A percentile compares a stretch with the other conserved stretches of the same genome.
Conservation (phyloP, 2,797 vertebrate genomes). For the Microchirus variegatus region DNA sequence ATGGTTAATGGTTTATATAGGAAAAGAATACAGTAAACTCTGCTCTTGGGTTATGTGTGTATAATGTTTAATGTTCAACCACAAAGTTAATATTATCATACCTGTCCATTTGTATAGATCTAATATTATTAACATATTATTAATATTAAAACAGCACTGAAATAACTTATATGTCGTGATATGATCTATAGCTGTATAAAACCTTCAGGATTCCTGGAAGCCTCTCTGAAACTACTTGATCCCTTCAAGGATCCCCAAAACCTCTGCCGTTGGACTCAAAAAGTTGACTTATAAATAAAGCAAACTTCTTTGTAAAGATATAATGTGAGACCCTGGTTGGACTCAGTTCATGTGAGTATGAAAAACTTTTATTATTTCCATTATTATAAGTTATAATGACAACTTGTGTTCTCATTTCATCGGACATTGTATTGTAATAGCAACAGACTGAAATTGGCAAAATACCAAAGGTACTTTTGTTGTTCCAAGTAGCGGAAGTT, state of each 20-base stretch:
- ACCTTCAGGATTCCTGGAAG: neutral
- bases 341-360: neutral
- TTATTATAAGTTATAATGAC: neutral
- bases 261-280: neutral
- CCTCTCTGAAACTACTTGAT: neutral
- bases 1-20: no score
- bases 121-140: neutral
- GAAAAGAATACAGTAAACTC: no score
- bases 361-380: neutral
- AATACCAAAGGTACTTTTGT: conserved; percentile 9
- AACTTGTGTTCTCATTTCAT: neutral
- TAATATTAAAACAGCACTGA: neutral
- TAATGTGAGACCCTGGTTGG: no score
- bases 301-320: no score
- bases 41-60: no score
- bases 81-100: no score
- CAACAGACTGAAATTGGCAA: neutral
- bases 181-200: no score
- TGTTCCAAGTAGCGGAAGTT: conserved; percentile 29
- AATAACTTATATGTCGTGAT: no score
- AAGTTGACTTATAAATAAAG: no score
- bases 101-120: neutral
- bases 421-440: neutral
- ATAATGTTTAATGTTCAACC: no score
- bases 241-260: conserved; percentile 6